Evolutionary conservation across 2,113 vertebrate genomes (phyloP).

Genomic region (Thymallus thymallus): DNA sequence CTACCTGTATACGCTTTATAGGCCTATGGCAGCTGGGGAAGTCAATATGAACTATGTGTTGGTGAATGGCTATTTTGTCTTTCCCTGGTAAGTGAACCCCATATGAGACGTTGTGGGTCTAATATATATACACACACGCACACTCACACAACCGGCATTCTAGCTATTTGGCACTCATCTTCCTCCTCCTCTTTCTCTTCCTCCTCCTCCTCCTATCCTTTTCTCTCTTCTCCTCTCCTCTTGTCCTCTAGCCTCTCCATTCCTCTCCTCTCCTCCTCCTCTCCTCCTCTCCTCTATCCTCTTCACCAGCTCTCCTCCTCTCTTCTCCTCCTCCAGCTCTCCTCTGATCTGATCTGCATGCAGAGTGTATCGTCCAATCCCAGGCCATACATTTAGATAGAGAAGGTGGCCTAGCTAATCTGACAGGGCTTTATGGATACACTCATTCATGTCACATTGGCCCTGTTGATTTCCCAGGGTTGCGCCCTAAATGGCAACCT

Average conservation of each 20-base stretch:
- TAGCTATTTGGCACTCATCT: too few relatives aligned
- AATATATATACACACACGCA: too few relatives aligned
- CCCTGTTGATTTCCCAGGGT: neutral
- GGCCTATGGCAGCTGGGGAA: too few relatives aligned
- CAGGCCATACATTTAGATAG: constrained; percentile 58
- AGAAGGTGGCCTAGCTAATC: constrained; percentile 60
- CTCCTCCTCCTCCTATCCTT: neutral
- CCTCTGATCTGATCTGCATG: constrained; percentile 52
- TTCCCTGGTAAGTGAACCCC: too few relatives aligned
- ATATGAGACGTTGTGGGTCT: too few relatives aligned
- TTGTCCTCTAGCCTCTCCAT: neutral
- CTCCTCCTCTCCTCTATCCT: neutral
- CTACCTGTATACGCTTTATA: too few relatives aligned
- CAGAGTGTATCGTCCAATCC: constrained; percentile 44
- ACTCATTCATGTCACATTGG: constrained; percentile 50
- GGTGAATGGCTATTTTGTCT: too few relatives aligned
- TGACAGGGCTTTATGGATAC: constrained; percentile 67
- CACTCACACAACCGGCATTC: too few relatives aligned
- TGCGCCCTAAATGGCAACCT: too few relatives aligned
- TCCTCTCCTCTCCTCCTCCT: neutral
- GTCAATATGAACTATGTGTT: too few relatives aligned
- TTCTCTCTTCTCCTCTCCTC: neutral
- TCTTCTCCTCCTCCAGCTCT: neutral
- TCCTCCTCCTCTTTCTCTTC: too few relatives aligned
- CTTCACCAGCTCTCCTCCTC: too few relatives aligned